These are phyloP conservation scores for Aplysina aerophoba DNA, from an alignment of 37 sponge, comb jelly and placozoan genomes.

Conservation along the genomic window DNA sequence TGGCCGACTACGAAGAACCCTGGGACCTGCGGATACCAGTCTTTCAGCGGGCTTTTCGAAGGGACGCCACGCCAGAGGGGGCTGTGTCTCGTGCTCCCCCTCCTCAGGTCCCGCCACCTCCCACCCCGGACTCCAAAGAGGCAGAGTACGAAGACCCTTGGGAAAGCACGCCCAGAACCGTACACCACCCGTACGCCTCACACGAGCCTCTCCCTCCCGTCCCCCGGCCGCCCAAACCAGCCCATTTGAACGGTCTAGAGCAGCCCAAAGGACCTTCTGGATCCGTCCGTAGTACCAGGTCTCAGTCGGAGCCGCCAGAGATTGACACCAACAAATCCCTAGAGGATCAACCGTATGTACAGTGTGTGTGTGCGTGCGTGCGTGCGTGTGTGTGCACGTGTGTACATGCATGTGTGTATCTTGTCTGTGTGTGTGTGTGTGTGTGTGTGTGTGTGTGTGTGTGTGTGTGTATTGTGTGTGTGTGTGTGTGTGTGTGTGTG, in stretches of 20 bases:
- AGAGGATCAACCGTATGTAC: constrained; percentile 62
- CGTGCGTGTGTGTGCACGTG: constrained; percentile 39
- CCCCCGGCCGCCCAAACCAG: background rate
- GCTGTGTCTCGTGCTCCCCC: background rate
- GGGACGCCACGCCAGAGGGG: background rate
- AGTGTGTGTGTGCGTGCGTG: constrained; percentile 13
- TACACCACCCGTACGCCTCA: background rate
- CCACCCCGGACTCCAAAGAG: constrained; percentile 30
- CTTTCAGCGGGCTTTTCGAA: too few relatives aligned
- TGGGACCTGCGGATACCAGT: constrained; percentile 3
- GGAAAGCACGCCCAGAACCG: constrained; percentile 38
- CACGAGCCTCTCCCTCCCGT: constrained; percentile 6
- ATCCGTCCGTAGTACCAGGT: too few relatives aligned
- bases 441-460: constrained; percentile 40
- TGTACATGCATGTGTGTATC: constrained; percentile 13
- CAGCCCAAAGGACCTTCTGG: too few relatives aligned
- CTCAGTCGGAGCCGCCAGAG: background rate
- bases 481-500: constrained; percentile 41
- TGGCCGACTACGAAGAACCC: constrained; percentile 31
- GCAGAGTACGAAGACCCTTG: constrained; percentile 81
- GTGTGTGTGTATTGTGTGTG: constrained; percentile 38
- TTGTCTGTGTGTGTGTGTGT: constrained; percentile 44
- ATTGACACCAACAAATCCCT: background rate
- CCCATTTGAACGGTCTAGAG: too few relatives aligned
- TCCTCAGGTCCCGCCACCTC: constrained; percentile 30